Conservation (phyloP, 2,113 vertebrate species). For the Saguinus midas region DNA sequence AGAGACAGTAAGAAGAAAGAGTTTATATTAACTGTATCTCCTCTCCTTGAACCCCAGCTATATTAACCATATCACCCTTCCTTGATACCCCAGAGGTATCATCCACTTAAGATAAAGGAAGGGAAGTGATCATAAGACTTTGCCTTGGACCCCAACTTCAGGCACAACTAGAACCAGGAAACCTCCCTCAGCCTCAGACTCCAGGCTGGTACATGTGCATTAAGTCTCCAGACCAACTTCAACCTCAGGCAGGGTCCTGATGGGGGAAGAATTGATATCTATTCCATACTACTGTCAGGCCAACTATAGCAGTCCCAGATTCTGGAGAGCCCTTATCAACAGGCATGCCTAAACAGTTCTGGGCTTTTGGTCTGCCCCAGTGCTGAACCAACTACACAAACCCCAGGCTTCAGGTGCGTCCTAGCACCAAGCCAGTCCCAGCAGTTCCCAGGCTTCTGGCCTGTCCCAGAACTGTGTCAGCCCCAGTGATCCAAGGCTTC, state of each 20-base stretch:
- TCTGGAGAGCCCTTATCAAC: neutral
- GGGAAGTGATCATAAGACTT: neutral
- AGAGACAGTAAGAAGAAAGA: neutral
- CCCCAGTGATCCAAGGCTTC: neutral
- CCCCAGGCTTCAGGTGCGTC: neutral
- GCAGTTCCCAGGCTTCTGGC: neutral
- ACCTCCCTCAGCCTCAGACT: neutral
- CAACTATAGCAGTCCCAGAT: neutral
- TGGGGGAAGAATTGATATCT: neutral
- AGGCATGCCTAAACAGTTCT: neutral
- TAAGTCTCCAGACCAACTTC: neutral
- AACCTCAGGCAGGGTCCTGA: neutral
- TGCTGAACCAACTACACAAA: neutral
- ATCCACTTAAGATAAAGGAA: neutral
- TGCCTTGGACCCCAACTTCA: neutral
- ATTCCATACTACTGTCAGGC: neutral
- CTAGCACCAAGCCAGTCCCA: neutral
- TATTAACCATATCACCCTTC: neutral
- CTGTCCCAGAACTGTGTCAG: too few species aligned
- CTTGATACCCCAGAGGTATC: neutral
- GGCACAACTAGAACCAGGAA: neutral
- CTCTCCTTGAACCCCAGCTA: neutral
- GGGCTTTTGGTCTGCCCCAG: neutral
- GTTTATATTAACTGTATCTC: neutral
- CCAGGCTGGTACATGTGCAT: neutral